Conservation (phyloP, 2,113 vertebrate genomes). For the Oplegnathus fasciatus region DNA sequence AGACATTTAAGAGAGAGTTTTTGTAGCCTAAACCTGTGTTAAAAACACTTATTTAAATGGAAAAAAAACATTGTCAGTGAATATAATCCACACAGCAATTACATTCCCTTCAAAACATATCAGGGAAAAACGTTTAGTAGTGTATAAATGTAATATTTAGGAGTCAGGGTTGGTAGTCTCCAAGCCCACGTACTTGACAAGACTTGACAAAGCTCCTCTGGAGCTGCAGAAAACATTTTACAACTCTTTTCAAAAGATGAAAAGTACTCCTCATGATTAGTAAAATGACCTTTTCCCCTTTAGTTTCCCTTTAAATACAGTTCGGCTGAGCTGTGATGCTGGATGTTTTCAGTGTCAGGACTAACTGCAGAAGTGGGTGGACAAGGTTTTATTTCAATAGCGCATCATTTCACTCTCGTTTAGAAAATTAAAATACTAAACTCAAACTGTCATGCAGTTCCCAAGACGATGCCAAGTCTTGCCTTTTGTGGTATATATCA, state of each 20-base stretch:
- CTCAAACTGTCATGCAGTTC: not conserved
- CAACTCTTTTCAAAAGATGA: not conserved
- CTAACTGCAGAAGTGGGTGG: not conserved
- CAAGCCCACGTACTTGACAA: not conserved
- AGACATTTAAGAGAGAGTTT: not conserved
- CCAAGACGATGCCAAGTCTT: conserved; percentile 10
- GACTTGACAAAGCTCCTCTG: not conserved
- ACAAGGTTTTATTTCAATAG: not conserved
- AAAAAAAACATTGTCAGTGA: not conserved
- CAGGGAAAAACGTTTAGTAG: not conserved
- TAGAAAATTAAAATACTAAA: not conserved
- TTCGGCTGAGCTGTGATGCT: not conserved
- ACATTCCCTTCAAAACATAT: not conserved
- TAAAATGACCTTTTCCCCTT: not conserved
- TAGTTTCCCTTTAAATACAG: not conserved
- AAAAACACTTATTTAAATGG: not conserved
- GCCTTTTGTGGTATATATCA: conserved; percentile 15
- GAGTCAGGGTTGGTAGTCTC: not conserved
- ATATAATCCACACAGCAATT: not conserved
- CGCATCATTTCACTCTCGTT: not conserved
- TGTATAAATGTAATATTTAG: not conserved
- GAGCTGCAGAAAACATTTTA: not conserved
- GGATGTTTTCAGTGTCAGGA: not conserved
- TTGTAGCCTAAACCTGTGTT: not conserved
- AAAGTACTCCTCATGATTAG: not conserved